Conservation (phyloP, 2,888 invertebrate species). For the Eutolmus rufibarbis region DNA sequence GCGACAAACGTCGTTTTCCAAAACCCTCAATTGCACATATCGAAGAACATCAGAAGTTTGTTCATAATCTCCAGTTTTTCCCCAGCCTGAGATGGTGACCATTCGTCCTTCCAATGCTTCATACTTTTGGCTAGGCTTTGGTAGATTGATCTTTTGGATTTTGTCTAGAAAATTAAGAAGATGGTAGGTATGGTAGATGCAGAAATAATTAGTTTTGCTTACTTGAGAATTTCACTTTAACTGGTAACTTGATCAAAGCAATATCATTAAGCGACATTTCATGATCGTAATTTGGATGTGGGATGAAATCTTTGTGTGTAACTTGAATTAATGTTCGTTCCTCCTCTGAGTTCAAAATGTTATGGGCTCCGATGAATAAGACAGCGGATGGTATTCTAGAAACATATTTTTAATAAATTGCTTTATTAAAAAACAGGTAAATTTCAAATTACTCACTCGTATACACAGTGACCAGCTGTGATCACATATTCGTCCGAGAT, state of each 20-base stretch:
- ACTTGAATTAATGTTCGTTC: slow-evolving; percentile 61
- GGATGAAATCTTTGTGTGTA: slow-evolving; percentile 55
- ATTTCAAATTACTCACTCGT: slow-evolving; percentile 50
- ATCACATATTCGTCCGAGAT: slow-evolving; percentile 54
- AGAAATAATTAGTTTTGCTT: slow-evolving; percentile 41
- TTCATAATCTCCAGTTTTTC: slow-evolving; percentile 42
- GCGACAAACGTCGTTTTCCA: slow-evolving; percentile 52
- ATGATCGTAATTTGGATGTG: slow-evolving; percentile 60
- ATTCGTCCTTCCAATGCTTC: slow-evolving; percentile 50
- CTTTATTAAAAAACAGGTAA: not conserved
- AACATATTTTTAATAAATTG: not conserved
- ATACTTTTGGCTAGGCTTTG: slow-evolving; percentile 48
- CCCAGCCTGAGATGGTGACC: slow-evolving; percentile 58
- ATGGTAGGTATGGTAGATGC: too few relatives aligned
- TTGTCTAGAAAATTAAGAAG: slow-evolving; percentile 54
- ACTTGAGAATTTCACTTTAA: slow-evolving; percentile 58
- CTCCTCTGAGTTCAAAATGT: slow-evolving; percentile 56
- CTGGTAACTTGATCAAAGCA: slow-evolving; percentile 57
- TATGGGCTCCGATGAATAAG: slow-evolving; percentile 60
- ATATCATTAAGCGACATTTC: slow-evolving; percentile 59
- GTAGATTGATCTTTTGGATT: slow-evolving; percentile 60
- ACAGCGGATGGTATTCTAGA: slow-evolving; percentile 57
- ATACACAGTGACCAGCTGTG: slow-evolving; percentile 59
- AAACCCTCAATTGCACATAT: slow-evolving; percentile 52
- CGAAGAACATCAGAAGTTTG: slow-evolving; percentile 59